These are phyloP conservation scores for Drosophila macrospina DNA, from an alignment of 2,888 invertebrate genomes.

Conservation along the genomic window DNA sequence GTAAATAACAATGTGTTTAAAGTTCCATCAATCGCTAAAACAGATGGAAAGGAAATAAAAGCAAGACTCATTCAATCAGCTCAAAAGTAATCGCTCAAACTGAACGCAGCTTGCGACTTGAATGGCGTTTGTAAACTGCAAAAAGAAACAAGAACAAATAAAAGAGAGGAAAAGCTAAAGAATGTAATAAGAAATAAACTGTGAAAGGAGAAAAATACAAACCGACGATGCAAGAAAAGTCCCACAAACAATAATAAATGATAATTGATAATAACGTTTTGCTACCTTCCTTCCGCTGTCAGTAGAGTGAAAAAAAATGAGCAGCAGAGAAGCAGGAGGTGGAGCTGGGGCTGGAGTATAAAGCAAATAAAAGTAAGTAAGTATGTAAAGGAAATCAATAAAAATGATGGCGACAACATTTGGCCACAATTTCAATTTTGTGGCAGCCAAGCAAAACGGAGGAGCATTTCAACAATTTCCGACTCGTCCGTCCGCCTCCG, in stretches of 20 bases:
- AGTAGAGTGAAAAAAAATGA: conserved; percentile 1
- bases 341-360: conserved; percentile 8
- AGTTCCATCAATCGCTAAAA: not conserved
- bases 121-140: not conserved
- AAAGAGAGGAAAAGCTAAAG: not conserved
- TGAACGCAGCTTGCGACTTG: not conserved
- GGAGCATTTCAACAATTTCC: conserved; percentile 74
- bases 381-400: conserved; percentile 75
- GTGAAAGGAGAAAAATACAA: conserved; percentile 5
- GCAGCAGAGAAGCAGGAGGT: not conserved
- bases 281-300: conserved; percentile 74
- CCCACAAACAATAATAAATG: conserved; percentile 73
- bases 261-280: conserved; percentile 79
- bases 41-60: conserved; percentile 5
- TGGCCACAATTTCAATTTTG: conserved; percentile 77
- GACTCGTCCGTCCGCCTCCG: conserved; percentile 5
- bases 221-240: conserved; percentile 42
- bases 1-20: not conserved
- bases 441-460: conserved; percentile 44
- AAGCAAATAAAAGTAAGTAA: conserved; percentile 45
- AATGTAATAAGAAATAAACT: conserved; percentile 13
- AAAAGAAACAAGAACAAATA: not conserved
- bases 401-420: conserved; percentile 74
- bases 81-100: conserved; percentile 18
- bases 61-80: conserved; percentile 14